Percentiles rank a stretch among this genome's conserved stretches.
Evolutionary conservation across 2,888 invertebrate species (phyloP).

Genomic region (Lasioglossum oenotherae): DNA sequence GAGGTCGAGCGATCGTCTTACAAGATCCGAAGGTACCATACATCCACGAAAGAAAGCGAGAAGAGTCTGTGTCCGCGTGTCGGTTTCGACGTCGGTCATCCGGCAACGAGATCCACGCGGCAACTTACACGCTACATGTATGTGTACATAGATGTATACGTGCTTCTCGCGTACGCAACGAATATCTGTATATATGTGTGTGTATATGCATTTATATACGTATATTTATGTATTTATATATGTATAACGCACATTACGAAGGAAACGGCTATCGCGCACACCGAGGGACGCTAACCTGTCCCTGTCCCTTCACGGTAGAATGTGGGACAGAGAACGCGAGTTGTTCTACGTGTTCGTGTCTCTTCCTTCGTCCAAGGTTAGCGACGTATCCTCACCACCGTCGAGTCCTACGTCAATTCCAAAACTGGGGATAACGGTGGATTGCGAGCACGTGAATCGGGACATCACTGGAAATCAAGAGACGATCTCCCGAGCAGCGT

Average conservation of each 20-base stretch:
- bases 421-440: conserved; percentile 43
- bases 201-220: conserved; percentile 49
- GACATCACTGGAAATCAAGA: not conserved
- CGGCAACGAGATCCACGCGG: conserved; percentile 36
- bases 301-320: not conserved
- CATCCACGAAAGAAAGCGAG: not conserved
- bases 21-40: not conserved
- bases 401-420: conserved; percentile 59
- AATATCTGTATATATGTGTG: conserved; percentile 47
- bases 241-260: conserved; percentile 62
- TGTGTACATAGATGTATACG: conserved; percentile 21
- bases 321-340: not conserved
- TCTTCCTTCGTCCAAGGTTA: not conserved
- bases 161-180: conserved; percentile 46
- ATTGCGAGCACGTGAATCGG: not conserved
- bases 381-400: not conserved
- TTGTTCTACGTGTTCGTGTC: not conserved
- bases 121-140: conserved; percentile 32
- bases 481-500: not conserved
- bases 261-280: conserved; percentile 60
- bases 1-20: not conserved
- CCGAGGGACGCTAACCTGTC: conserved; percentile 46
- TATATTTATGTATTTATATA: conserved; percentile 53
- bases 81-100: conserved; percentile 23
- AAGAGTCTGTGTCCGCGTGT: conserved; percentile 1